These are phyloP conservation scores for Mythimna ferrago DNA, from an alignment of 2,888 invertebrate species.

Conservation along the genomic window DNA sequence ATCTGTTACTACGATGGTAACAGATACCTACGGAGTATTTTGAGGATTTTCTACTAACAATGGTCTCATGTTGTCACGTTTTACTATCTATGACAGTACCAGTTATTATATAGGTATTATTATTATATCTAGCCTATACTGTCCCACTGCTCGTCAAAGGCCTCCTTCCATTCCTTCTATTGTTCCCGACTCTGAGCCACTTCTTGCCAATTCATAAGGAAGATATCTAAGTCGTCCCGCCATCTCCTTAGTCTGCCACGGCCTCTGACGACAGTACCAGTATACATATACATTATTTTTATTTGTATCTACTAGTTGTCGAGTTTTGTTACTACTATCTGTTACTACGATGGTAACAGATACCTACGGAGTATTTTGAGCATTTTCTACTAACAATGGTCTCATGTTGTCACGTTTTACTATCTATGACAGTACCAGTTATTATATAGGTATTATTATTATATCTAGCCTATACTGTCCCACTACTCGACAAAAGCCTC, in stretches of 20 bases:
- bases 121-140: too few relatives aligned
- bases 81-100: neutral
- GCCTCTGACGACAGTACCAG: too few relatives aligned
- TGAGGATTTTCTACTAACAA: conserved; percentile 8
- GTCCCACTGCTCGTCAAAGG: too few relatives aligned
- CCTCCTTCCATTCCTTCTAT: too few relatives aligned
- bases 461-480: too few relatives aligned
- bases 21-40: neutral
- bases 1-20: too few relatives aligned
- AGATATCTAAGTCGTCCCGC: too few relatives aligned
- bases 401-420: conserved; percentile 8
- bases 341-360: too few relatives aligned
- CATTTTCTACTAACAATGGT: conserved; percentile 9
- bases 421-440: neutral
- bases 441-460: neutral
- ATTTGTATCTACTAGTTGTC: neutral
- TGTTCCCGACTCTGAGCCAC: too few relatives aligned
- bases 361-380: neutral
- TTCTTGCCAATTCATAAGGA: too few relatives aligned
- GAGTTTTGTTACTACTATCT: neutral
- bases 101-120: neutral
- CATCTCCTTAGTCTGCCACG: too few relatives aligned
- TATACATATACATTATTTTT: neutral
- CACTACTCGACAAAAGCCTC: too few relatives aligned
- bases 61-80: conserved; percentile 8